phyloP scores from a whole-genome alignment of 2,797 vertebrate species.

The Gastrophryne carolinensis region DNA sequence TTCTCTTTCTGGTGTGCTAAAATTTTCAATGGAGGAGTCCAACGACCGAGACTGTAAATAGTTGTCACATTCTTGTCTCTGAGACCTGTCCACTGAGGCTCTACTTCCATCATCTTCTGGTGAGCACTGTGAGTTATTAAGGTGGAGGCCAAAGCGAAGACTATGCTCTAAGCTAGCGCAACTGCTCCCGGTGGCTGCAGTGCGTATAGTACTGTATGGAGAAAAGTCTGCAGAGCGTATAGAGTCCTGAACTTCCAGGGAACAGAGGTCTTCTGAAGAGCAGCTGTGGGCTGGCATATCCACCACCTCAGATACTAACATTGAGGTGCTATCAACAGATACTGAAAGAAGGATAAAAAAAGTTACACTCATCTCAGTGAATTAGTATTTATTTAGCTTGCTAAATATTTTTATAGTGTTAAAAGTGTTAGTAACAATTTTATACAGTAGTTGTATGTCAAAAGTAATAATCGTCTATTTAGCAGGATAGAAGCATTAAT shows the following conservation, averaged over 20 bases:
- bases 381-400: too few species aligned
- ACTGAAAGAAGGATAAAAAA: constrained; percentile 63
- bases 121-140: constrained; percentile 58
- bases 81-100: constrained; percentile 60
- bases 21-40: constrained; percentile 76
- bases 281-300: constrained; percentile 73
- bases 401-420: too few species aligned
- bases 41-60: constrained; percentile 60
- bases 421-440: too few species aligned
- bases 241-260: constrained; percentile 81
- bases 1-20: constrained; percentile 61
- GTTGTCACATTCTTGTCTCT: constrained; percentile 67
- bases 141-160: constrained; percentile 58
- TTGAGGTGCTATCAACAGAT: constrained; percentile 78
- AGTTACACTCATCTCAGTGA: too few species aligned
- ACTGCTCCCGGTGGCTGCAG: constrained; percentile 67
- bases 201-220: constrained; percentile 67
- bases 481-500: too few species aligned
- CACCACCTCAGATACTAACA: constrained; percentile 76
- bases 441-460: too few species aligned
- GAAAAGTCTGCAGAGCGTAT: constrained; percentile 71
- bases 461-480: too few species aligned
- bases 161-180: constrained; percentile 73
- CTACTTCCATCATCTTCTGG: constrained; percentile 63
- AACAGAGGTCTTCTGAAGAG: constrained; percentile 83